A percentile compares a stretch with the other conserved stretches of the same genome.
These are phyloP conservation scores for Sicus ferrugineus DNA, from an alignment of 2,888 invertebrate species.

Conservation along the genomic window DNA sequence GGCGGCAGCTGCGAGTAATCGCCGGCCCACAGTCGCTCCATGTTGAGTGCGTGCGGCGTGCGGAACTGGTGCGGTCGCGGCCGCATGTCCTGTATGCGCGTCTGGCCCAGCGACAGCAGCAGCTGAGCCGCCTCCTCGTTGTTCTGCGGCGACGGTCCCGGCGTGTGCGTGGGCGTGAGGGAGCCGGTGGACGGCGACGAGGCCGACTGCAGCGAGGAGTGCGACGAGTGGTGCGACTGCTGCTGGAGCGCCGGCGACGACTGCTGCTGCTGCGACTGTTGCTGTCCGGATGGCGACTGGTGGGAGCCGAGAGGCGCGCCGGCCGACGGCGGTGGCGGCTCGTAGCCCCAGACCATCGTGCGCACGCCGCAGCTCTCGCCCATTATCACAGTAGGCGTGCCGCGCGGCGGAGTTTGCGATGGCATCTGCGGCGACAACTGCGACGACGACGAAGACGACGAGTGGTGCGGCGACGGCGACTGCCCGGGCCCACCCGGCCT, in stretches of 20 bases:
- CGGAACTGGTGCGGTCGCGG: slow-evolving; percentile 65
- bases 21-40: slow-evolving; percentile 92
- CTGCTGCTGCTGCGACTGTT: slow-evolving; percentile 45
- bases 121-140: slow-evolving; percentile 75
- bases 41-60: slow-evolving; percentile 77
- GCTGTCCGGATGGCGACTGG: slow-evolving; percentile 40
- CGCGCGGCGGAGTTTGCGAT: slow-evolving; percentile 66
- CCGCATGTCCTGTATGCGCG: slow-evolving; percentile 67
- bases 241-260: slow-evolving; percentile 47
- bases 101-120: slow-evolving; percentile 78
- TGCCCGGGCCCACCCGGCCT: slow-evolving; percentile 55
- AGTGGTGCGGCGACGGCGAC: slow-evolving; percentile 62
- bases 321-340: slow-evolving; percentile 65
- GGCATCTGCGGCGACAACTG: slow-evolving; percentile 64
- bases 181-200: slow-evolving; percentile 65
- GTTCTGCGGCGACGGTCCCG: slow-evolving; percentile 65
- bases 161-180: slow-evolving; percentile 61
- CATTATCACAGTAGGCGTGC: slow-evolving; percentile 89
- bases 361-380: slow-evolving; percentile 90
- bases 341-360: slow-evolving; percentile 73
- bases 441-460: slow-evolving; percentile 59
- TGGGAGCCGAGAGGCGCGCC: slow-evolving; percentile 35
- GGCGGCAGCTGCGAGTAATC: slow-evolving; percentile 85
- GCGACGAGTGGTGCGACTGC: slow-evolving; percentile 47
- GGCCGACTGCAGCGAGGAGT: slow-evolving; percentile 61